Evolutionary conservation across 2,888 invertebrate genomes (phyloP), one percentile per base, ranked within the genome.

Genomic region (Seira sanloemensis): DNA sequence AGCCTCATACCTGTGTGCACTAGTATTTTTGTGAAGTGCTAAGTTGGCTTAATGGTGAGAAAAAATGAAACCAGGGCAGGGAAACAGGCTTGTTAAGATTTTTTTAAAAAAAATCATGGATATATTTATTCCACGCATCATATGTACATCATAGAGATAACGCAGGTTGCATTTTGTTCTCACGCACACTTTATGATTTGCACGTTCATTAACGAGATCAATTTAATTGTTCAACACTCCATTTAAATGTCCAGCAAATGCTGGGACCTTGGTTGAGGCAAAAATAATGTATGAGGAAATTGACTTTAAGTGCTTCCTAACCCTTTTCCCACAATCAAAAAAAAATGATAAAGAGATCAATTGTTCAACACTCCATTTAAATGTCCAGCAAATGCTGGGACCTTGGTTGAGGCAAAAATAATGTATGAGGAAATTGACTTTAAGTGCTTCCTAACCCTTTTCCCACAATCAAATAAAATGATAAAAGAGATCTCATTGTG

Each of bases 31-130:
- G 7, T 58, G 25, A 58, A 24, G 73, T 73, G 25, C 24, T 58
- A 73, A 73, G 58, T 54, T 73, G 50, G 24, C 71, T 23, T 21
- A 62, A 62, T 62, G 62, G 21, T 62, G 62, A 62, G 62, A 62
- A 62, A 62, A 62, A 62, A 16, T 9, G 19, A 62, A 62, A 62
- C 62, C 19, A 23, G 62, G 62, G 2, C 23, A 62, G 62, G 21
- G 12, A 62, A 62, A 62, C 4, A 62, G 62, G 21, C 62, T 62
- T 62, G 62, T 21, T 62, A 62, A 2, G 2, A 62, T 21, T 62
- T 62, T 62, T 62, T 9, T 21, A 23, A 62, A 62, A 50, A 62
- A 23, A 62, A 62, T 62, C 62, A 62, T 62, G 62, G 62, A 62
- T n/a, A 62, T 62, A 62, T 21, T n/a, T n/a, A n/a, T n/a, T n/a